Conservation (phyloP, 1,140 invertebrate species). For the Drosophila repleta region DNA sequence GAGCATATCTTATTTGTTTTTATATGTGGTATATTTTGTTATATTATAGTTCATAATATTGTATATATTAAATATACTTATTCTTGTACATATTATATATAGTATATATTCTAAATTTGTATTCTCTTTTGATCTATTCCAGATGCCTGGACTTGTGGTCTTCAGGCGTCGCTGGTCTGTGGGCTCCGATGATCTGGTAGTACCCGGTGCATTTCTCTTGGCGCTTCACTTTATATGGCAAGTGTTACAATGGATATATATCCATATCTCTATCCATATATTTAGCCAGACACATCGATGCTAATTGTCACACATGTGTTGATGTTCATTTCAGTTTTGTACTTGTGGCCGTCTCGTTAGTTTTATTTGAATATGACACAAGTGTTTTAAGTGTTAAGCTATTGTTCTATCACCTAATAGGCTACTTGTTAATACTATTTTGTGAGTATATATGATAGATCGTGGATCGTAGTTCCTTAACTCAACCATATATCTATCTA, state of each 20-base stretch:
- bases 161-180: slow-evolving; percentile 94
- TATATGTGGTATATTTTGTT: too few relatives aligned
- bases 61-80: neutral
- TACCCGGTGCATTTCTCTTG: slow-evolving; percentile 91
- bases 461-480: neutral
- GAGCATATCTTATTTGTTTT: too few relatives aligned
- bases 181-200: slow-evolving; percentile 94
- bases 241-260: slow-evolving; percentile 59
- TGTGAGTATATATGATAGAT: slow-evolving; percentile 62
- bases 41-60: too few relatives aligned
- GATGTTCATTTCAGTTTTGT: slow-evolving; percentile 64
- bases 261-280: neutral
- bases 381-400: slow-evolving; percentile 86
- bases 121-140: slow-evolving; percentile 31
- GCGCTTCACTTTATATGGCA: slow-evolving; percentile 92
- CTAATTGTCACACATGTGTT: neutral
- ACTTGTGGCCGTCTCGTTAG: slow-evolving; percentile 84
- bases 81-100: slow-evolving; percentile 8
- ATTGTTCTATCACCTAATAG: slow-evolving; percentile 89
- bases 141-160: slow-evolving; percentile 94
- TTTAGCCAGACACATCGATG: neutral
- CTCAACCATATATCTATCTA: neutral
- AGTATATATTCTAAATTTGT: neutral
- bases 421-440: slow-evolving; percentile 88
- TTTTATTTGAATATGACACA: slow-evolving; percentile 87